Percentiles rank a stretch among this genome's conserved stretches.
phyloP scores from a whole-genome alignment of 2,888 invertebrate species.

The Tipula unca region DNA sequence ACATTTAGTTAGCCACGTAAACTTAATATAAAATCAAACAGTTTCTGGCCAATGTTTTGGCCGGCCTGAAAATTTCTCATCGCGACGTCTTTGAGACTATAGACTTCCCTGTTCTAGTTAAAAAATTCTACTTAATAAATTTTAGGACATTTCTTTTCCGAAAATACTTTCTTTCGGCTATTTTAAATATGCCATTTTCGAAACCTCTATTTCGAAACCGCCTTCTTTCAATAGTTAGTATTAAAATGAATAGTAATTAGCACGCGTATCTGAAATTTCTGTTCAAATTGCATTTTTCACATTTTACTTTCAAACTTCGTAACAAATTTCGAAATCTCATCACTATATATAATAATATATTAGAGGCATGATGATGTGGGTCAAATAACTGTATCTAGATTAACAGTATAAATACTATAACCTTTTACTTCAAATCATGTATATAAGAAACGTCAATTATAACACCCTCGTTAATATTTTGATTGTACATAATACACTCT shows the following conservation, averaged over 20 bases:
- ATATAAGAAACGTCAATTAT: conserved; percentile 4
- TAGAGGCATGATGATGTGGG: background rate
- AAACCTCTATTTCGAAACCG: too few species aligned
- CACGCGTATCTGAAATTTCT: background rate
- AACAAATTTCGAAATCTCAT: background rate
- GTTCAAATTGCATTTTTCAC: background rate
- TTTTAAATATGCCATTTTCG: too few species aligned
- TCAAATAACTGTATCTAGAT: background rate
- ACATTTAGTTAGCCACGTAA: too few species aligned
- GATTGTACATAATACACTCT: background rate
- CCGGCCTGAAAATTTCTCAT: too few species aligned
- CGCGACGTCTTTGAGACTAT: too few species aligned
- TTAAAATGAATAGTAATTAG: background rate
- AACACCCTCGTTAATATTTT: background rate
- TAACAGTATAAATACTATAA: background rate
- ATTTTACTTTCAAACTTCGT: background rate
- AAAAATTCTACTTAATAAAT: too few species aligned
- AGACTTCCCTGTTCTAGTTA: too few species aligned
- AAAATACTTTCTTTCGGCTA: too few species aligned
- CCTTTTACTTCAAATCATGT: background rate
- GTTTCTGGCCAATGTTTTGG: too few species aligned
- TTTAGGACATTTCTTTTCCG: too few species aligned
- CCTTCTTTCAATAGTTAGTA: too few species aligned
- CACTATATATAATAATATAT: background rate
- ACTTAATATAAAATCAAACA: too few species aligned